A percentile compares a stretch with the other conserved stretches of the same genome.
Conservation (phyloP, 2,888 invertebrate genomes). For the Parnassius mnemosyne region DNA sequence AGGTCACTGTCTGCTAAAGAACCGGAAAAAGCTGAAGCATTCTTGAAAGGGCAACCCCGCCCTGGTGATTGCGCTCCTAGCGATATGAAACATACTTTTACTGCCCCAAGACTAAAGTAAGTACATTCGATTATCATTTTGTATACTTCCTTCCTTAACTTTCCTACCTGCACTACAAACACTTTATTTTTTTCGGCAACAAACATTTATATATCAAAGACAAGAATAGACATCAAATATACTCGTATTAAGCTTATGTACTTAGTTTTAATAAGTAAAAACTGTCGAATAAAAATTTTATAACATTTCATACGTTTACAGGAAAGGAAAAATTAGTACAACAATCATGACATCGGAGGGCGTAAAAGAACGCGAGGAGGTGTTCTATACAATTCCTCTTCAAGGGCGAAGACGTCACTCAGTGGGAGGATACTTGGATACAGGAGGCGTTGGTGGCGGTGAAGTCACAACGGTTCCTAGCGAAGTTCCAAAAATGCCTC, state of each 20-base stretch:
- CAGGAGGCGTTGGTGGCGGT: slow-evolving; percentile 61
- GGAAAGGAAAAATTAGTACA: slow-evolving; percentile 70
- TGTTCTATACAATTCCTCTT: slow-evolving; percentile 80
- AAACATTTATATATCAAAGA: too few relatives aligned
- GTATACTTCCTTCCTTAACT: too few relatives aligned
- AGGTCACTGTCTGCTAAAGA: slow-evolving; percentile 84
- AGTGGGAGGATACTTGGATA: slow-evolving; percentile 83
- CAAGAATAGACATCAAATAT: too few relatives aligned
- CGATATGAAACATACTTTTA: slow-evolving; percentile 71
- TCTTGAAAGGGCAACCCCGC: slow-evolving; percentile 85
- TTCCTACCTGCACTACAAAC: too few relatives aligned
- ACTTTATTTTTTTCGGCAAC: too few relatives aligned
- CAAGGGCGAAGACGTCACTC: slow-evolving; percentile 82
- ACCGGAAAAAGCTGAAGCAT: slow-evolving; percentile 83
- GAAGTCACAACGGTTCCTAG: slow-evolving; percentile 74
- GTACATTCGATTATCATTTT: slow-evolving; percentile 27
- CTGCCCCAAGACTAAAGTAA: slow-evolving; percentile 72
- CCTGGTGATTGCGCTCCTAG: slow-evolving; percentile 84
- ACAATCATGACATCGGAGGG: slow-evolving; percentile 62
- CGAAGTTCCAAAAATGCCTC: slow-evolving; percentile 78
- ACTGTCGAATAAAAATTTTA: background rate
- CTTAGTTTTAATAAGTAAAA: background rate
- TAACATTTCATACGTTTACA: slow-evolving; percentile 30
- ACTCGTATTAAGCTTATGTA: too few relatives aligned
- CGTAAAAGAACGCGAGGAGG: slow-evolving; percentile 78